These are phyloP conservation scores for Apus apus DNA, from an alignment of 2,113 vertebrate species.

Conservation along the genomic window DNA sequence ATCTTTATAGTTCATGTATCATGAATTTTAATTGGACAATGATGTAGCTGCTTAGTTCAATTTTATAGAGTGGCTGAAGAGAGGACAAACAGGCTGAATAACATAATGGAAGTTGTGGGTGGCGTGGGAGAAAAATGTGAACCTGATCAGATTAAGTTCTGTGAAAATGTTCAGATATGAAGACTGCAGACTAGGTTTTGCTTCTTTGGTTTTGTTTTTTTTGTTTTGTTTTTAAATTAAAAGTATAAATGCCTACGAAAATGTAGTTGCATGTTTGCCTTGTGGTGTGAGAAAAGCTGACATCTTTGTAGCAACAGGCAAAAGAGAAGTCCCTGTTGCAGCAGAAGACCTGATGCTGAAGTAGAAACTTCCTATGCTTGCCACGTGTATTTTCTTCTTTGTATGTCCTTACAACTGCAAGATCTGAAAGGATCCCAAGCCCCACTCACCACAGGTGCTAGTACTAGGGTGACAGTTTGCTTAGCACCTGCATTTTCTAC, in stretches of 20 bases:
- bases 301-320: neutral
- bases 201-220: neutral
- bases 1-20: constrained; percentile 4
- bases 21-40: constrained; percentile 31
- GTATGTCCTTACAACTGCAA: neutral
- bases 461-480: neutral
- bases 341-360: neutral
- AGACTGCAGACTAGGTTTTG: neutral
- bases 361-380: neutral
- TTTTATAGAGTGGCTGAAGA: constrained; percentile 13
- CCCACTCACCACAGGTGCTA: neutral
- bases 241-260: neutral
- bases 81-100: constrained; percentile 14
- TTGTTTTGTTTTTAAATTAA: neutral
- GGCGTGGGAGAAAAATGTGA: constrained; percentile 12
- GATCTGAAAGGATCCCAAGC: neutral
- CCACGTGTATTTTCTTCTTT: neutral
- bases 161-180: neutral
- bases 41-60: constrained; percentile 14
- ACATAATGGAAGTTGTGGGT: constrained; percentile 20
- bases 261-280: neutral
- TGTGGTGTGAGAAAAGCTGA: neutral
- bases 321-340: neutral
- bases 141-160: neutral
- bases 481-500: neutral